Percentiles rank a stretch among this genome's conserved stretches.
Conservation (phyloP, 64 coral and sea anemone genomes). For the Dendrophyllia cribrosa region DNA sequence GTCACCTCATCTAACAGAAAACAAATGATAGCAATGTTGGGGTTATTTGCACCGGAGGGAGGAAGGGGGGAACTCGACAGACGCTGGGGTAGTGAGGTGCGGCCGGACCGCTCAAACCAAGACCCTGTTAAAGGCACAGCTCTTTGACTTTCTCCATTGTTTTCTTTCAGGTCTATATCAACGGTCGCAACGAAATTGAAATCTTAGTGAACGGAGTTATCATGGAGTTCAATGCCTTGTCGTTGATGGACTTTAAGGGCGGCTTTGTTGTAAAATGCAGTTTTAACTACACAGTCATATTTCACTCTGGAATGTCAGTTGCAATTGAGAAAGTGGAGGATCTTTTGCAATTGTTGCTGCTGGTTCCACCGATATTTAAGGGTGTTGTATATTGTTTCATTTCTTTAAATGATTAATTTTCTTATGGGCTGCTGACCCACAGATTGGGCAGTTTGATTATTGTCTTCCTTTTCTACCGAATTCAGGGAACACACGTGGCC, state of each 20-base stretch:
- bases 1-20: too few relatives aligned
- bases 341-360: constrained; percentile 52
- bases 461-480: too few relatives aligned
- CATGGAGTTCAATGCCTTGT: constrained; percentile 28
- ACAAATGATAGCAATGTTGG: too few relatives aligned
- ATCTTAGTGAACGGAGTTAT: constrained; percentile 45
- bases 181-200: constrained; percentile 23
- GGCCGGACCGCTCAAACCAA: too few relatives aligned
- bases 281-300: constrained; percentile 44
- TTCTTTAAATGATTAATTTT: too few relatives aligned
- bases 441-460: too few relatives aligned
- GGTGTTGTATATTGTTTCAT: not conserved
- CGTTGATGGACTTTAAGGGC: constrained; percentile 27
- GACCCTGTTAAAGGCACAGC: too few relatives aligned
- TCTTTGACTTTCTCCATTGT: too few relatives aligned
- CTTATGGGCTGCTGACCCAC: too few relatives aligned
- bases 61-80: too few relatives aligned
- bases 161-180: constrained; percentile 22
- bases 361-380: constrained; percentile 44
- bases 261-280: constrained; percentile 35
- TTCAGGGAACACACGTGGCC: constrained; percentile 66
- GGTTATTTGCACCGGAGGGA: too few relatives aligned
- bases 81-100: too few relatives aligned
- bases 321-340: constrained; percentile 9
- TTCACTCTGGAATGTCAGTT: constrained; percentile 60